Conservation (phyloP, 2,888 invertebrate species). For the Elmis aenea region DNA sequence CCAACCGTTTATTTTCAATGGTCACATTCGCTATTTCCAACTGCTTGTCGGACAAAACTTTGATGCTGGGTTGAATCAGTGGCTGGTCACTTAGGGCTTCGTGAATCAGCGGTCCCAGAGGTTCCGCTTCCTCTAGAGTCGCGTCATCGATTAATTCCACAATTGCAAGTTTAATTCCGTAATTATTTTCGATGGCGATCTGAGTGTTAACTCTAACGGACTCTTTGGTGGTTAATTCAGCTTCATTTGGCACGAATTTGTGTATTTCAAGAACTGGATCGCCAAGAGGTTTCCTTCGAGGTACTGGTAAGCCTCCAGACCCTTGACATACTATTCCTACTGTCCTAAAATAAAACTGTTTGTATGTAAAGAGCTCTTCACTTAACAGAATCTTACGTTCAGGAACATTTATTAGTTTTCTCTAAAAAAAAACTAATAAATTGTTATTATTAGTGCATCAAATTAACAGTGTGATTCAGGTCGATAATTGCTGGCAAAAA, state of each 20-base stretch:
- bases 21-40: slow-evolving; percentile 51
- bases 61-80: slow-evolving; percentile 61
- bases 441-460: too few relatives aligned
- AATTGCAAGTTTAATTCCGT: too few relatives aligned
- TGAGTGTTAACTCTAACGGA: too few relatives aligned
- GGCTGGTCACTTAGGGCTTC: slow-evolving; percentile 64
- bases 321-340: slow-evolving; percentile 77
- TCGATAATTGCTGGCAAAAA: too few relatives aligned
- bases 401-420: too few relatives aligned
- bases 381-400: too few relatives aligned
- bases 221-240: slow-evolving; percentile 22
- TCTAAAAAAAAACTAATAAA: too few relatives aligned
- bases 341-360: slow-evolving; percentile 48
- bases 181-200: too few relatives aligned
- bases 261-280: slow-evolving; percentile 74
- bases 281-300: slow-evolving; percentile 61
- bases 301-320: slow-evolving; percentile 70
- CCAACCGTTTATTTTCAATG: slow-evolving; percentile 58
- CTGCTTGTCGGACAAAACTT: slow-evolving; percentile 52
- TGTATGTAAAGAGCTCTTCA: too few relatives aligned
- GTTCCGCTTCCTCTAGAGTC: slow-evolving; percentile 36
- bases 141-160: slow-evolving; percentile 42
- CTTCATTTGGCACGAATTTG: slow-evolving; percentile 61
- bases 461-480: too few relatives aligned
- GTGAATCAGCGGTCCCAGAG: too few relatives aligned